These are phyloP conservation scores for Epizoanthus fatuus DNA, from an alignment of 92 coral and sea anemone genomes.

Conservation along the genomic window DNA sequence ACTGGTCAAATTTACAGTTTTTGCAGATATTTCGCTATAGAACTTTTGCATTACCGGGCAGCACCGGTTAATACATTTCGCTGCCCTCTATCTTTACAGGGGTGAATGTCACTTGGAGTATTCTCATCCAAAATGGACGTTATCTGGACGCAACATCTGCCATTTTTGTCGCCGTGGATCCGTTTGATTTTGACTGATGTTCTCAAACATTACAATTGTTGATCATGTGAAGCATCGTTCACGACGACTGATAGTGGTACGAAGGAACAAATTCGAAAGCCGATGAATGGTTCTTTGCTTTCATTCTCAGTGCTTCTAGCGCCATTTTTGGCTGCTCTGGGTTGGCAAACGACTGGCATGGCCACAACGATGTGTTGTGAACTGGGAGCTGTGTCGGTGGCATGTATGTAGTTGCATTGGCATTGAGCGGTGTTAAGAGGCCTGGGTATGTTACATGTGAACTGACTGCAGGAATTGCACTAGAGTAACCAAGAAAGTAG, in stretches of 20 bases:
- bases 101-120: neutral
- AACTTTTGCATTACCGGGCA: neutral
- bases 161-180: neutral
- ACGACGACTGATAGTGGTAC: conserved; percentile 74
- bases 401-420: conserved; percentile 90
- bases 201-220: neutral
- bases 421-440: conserved; percentile 87
- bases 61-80: neutral
- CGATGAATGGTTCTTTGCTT: conserved; percentile 93
- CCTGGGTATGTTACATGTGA: conserved; percentile 87
- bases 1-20: neutral
- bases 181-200: neutral
- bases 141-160: neutral
- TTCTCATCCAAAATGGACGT: neutral
- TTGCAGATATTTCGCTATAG: neutral
- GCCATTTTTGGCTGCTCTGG: conserved; percentile 93
- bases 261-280: conserved; percentile 96
- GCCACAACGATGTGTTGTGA: conserved; percentile 94
- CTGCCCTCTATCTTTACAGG: neutral
- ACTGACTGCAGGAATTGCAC: conserved; percentile 91
- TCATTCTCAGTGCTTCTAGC: conserved; percentile 92
- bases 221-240: neutral
- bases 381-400: conserved; percentile 92
- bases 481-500: conserved; percentile 94
- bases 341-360: conserved; percentile 85